phyloP scores from a whole-genome alignment of 2,113 vertebrate genomes.

The Caretta caretta region DNA sequence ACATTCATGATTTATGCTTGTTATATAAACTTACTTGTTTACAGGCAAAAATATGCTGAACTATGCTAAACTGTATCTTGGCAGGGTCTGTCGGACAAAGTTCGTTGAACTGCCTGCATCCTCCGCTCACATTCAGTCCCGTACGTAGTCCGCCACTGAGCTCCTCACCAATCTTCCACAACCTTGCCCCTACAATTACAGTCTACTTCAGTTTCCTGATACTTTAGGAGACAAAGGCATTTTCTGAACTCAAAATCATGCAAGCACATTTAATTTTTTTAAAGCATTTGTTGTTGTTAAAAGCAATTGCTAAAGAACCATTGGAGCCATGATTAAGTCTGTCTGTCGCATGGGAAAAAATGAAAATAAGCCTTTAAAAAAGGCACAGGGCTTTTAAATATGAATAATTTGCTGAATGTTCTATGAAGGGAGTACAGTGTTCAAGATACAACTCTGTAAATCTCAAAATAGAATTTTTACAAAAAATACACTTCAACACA shows the following conservation, averaged over 20 bases:
- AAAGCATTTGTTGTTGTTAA: constrained; percentile 65
- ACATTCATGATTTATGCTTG: too few species aligned
- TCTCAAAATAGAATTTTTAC: not conserved
- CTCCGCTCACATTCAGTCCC: too few species aligned
- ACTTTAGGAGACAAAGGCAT: not conserved
- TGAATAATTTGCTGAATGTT: constrained; percentile 64
- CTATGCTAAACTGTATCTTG: too few species aligned
- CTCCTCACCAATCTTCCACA: too few species aligned
- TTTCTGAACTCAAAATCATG: not conserved
- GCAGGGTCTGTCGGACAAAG: too few species aligned
- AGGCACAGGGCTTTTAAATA: constrained; percentile 56
- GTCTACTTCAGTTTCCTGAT: not conserved
- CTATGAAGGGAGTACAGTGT: constrained; percentile 37
- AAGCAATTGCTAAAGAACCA: constrained; percentile 65
- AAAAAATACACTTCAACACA: constrained; percentile 25
- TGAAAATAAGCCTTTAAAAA: constrained; percentile 57
- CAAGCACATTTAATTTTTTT: constrained; percentile 23
- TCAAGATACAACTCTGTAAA: constrained; percentile 31
- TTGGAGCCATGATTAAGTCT: constrained; percentile 74
- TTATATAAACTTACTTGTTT: too few species aligned
- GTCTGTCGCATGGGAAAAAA: constrained; percentile 49
- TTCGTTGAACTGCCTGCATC: too few species aligned
- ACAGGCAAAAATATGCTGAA: too few species aligned
- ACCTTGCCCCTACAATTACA: not conserved
- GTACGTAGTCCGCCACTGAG: too few species aligned